phyloP scores from a whole-genome alignment of 2,113 vertebrate genomes.

The Gulo gulo region DNA sequence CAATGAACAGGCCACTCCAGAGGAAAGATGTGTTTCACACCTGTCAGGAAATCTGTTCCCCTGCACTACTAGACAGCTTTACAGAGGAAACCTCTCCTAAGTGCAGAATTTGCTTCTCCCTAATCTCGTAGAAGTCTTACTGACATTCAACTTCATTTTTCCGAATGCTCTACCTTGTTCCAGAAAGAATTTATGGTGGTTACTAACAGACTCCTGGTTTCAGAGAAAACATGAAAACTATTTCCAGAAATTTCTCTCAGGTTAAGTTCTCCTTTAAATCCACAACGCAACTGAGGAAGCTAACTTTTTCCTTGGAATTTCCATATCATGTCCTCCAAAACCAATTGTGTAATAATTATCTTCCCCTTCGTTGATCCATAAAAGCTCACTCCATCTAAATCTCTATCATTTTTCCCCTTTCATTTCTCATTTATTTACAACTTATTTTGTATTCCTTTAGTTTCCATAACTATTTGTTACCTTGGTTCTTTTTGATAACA shows the following conservation, averaged over 20 bases:
- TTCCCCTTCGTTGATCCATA: not conserved
- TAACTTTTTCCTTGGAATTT: slow-evolving; percentile 26
- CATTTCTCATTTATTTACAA: not conserved
- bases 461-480: not conserved
- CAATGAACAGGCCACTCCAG: not conserved
- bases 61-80: not conserved
- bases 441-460: not conserved
- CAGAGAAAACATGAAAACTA: not conserved
- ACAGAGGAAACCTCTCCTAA: not conserved
- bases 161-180: not conserved
- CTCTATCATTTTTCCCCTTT: not conserved
- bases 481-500: not conserved
- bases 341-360: not conserved
- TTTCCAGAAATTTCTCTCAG: not conserved
- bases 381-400: not conserved
- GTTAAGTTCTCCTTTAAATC: not conserved
- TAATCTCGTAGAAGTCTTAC: not conserved
- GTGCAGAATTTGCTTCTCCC: not conserved
- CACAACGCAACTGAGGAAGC: not conserved
- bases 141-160: not conserved
- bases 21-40: not conserved
- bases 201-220: not conserved
- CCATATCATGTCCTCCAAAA: not conserved
- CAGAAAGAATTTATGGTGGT: not conserved
- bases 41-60: not conserved